Conservation (phyloP, 1,140 invertebrate genomes). For the Macrotrachela quadricornifera region DNA sequence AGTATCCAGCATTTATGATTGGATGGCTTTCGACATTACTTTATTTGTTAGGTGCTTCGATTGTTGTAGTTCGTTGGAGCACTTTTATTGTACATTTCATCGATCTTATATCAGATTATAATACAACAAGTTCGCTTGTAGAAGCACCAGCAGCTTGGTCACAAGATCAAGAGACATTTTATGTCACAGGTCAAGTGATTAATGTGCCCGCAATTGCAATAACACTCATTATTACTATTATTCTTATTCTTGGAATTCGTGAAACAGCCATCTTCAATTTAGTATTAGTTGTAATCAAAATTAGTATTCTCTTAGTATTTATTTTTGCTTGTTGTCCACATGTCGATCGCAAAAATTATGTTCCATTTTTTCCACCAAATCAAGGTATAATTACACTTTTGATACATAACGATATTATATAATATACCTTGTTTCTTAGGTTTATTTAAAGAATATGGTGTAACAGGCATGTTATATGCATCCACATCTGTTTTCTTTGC, state of each 20-base stretch:
- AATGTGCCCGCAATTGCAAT: too few relatives aligned
- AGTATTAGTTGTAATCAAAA: too few relatives aligned
- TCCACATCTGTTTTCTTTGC: conserved; percentile 3
- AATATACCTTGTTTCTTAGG: neutral
- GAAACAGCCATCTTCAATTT: too few relatives aligned
- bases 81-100: too few relatives aligned
- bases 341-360: too few relatives aligned
- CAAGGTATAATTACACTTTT: neutral
- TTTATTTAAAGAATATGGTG: neutral
- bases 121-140: neutral
- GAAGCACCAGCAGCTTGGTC: neutral
- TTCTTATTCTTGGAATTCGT: too few relatives aligned
- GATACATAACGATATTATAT: too few relatives aligned
- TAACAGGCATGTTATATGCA: conserved; percentile 1
- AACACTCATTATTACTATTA: too few relatives aligned
- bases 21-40: conserved; percentile 75
- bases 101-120: too few relatives aligned
- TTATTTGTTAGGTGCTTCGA: conserved; percentile 49
- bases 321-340: too few relatives aligned
- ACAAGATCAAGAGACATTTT: conserved; percentile 7
- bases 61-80: conserved; percentile 26
- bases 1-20: conserved; percentile 83
- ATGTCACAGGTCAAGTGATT: conserved; percentile 7
- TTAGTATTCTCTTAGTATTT: too few relatives aligned
- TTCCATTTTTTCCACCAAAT: neutral